Percentiles rank a stretch among this genome's conserved stretches.
These are phyloP conservation scores for Zootermopsis nevadensis DNA, from an alignment of 2,888 invertebrate genomes.

Conservation along the genomic window DNA sequence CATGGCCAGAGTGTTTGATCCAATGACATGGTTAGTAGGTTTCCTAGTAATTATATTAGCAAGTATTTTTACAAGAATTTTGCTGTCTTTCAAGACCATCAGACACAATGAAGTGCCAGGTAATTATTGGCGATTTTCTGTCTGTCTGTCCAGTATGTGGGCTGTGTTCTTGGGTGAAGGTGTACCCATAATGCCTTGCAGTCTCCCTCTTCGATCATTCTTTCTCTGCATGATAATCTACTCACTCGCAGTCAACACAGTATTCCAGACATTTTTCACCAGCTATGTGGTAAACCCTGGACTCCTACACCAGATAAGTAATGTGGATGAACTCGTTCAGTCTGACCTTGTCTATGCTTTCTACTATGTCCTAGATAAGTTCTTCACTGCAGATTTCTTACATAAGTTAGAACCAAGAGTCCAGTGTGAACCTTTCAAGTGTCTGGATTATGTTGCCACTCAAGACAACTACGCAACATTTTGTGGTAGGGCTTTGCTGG, in stretches of 20 bases:
- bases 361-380: conserved; percentile 29
- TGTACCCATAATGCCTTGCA: conserved; percentile 7
- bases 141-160: conserved; percentile 28
- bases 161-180: neutral
- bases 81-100: neutral
- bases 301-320: conserved; percentile 19
- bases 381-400: conserved; percentile 15
- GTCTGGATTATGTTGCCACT: conserved; percentile 32
- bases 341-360: conserved; percentile 1
- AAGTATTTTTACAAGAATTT: neutral
- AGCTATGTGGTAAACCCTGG: conserved; percentile 36
- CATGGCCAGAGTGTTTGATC: conserved; percentile 21
- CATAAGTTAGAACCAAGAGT: conserved; percentile 30
- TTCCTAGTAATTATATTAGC: neutral
- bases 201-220: conserved; percentile 16
- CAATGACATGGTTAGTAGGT: conserved; percentile 13
- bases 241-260: conserved; percentile 22
- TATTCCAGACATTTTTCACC: conserved; percentile 36
- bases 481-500: conserved; percentile 13
- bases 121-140: neutral
- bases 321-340: conserved; percentile 9
- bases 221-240: conserved; percentile 11
- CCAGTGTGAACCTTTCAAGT: conserved; percentile 29
- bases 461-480: conserved; percentile 25
- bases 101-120: neutral